Evolutionary conservation across 2,888 invertebrate species (phyloP).

Genomic region (Parapristionchus giblindavisi): DNA sequence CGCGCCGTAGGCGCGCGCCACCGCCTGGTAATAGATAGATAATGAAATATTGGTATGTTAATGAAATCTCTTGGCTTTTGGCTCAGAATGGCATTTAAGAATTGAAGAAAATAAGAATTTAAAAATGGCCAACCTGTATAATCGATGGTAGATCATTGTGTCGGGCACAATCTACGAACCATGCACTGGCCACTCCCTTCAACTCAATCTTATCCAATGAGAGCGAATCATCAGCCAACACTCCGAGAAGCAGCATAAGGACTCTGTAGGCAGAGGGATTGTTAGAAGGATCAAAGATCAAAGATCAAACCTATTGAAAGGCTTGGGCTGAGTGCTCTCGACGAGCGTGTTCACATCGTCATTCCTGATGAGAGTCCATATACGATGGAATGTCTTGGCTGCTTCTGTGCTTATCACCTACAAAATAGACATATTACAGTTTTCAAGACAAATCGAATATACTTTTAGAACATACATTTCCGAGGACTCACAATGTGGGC

Average conservation of each 20-base stretch:
- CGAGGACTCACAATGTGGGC: too few relatives aligned
- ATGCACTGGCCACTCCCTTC: constrained; percentile 77
- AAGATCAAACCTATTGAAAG: constrained; percentile 35
- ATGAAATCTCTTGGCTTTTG: constrained; percentile 75
- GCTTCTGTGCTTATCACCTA: constrained; percentile 57
- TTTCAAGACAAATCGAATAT: not conserved
- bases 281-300: not conserved
- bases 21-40: too few relatives aligned
- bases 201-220: constrained; percentile 53
- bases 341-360: constrained; percentile 41
- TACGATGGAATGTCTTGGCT: constrained; percentile 60
- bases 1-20: too few relatives aligned
- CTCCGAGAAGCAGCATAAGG: constrained; percentile 66
- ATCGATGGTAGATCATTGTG: constrained; percentile 83
- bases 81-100: constrained; percentile 71
- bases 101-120: not conserved
- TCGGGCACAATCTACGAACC: constrained; percentile 79
- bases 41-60: too few relatives aligned
- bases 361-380: constrained; percentile 63
- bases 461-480: not conserved
- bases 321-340: not conserved
- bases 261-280: constrained; percentile 45
- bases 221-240: constrained; percentile 63
- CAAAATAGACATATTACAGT: constrained; percentile 25
- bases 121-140: constrained; percentile 74